Conservation (phyloP, 2,888 invertebrate species). For the Scelioninae gen. 1 region DNA sequence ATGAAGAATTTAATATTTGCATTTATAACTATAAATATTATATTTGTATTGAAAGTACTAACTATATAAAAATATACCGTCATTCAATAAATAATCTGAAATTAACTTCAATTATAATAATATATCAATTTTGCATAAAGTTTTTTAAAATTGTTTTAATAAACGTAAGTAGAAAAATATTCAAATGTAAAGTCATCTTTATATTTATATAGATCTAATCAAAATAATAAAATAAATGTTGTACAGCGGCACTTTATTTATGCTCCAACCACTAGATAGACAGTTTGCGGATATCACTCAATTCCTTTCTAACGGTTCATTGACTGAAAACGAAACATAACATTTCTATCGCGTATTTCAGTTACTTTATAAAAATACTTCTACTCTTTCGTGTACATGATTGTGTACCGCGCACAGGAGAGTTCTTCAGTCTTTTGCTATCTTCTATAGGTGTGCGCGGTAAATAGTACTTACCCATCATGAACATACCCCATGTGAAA, state of each 20-base stretch:
- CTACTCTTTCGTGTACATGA: slow-evolving; percentile 50
- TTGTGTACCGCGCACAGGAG: slow-evolving; percentile 35
- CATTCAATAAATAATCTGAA: too few relatives aligned
- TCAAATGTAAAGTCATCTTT: too few relatives aligned
- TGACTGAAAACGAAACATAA: slow-evolving; percentile 40
- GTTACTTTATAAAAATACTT: slow-evolving; percentile 41
- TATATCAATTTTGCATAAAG: too few relatives aligned
- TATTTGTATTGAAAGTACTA: too few relatives aligned
- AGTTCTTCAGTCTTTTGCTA: slow-evolving; percentile 23
- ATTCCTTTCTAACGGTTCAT: slow-evolving; percentile 55
- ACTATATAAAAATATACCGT: too few relatives aligned
- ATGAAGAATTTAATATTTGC: too few relatives aligned
- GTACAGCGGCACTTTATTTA: slow-evolving; percentile 1
- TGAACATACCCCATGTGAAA: slow-evolving; percentile 27
- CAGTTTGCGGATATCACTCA: slow-evolving; percentile 53
- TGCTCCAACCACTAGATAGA: slow-evolving; percentile 28
- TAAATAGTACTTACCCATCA: slow-evolving; percentile 47
- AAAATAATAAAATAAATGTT: slow-evolving; percentile 31
- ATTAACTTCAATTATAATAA: too few relatives aligned
- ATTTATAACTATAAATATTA: too few relatives aligned
- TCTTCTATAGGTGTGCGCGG: slow-evolving; percentile 21
- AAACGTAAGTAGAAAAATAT: too few relatives aligned
- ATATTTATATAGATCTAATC: too few relatives aligned
- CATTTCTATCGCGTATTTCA: slow-evolving; percentile 43
- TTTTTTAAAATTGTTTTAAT: too few relatives aligned